phyloP scores from a whole-genome alignment of 2,797 vertebrate species.

The Myotis pilosus region DNA sequence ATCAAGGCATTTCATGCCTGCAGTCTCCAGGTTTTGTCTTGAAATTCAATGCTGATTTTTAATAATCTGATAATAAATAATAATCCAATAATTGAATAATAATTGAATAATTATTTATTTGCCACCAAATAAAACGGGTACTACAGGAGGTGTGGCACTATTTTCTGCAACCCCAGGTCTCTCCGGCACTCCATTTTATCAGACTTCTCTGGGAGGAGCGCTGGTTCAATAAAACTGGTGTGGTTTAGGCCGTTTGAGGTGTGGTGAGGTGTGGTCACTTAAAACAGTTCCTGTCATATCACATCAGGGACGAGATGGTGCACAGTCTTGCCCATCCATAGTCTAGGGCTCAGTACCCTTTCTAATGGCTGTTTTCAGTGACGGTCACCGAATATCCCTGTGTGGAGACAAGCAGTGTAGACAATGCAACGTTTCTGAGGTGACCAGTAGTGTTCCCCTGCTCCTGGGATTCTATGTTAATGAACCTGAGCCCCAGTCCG shows the following conservation, averaged over 20 bases:
- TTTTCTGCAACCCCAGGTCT: background rate
- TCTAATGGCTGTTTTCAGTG: background rate
- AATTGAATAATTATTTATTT: background rate
- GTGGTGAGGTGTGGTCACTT: background rate
- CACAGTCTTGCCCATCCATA: background rate
- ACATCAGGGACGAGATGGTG: background rate
- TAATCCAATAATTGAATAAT: background rate
- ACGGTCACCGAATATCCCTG: background rate
- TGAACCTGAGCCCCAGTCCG: background rate
- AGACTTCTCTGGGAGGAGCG: background rate
- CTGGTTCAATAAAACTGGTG: background rate
- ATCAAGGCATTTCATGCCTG: background rate
- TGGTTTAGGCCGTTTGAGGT: background rate
- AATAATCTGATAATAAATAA: conserved; percentile 2
- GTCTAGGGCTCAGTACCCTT: background rate
- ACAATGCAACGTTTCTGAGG: background rate
- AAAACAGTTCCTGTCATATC: background rate
- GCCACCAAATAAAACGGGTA: background rate
- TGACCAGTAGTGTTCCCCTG: background rate
- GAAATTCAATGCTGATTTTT: background rate
- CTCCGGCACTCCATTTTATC: background rate
- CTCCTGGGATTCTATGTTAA: background rate
- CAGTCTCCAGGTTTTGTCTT: background rate
- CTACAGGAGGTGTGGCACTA: background rate
- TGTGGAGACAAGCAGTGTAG: background rate